Base-by-base conservation (phyloP, 2,113 vertebrate genomes). In the Lepisosteus osseus region DNA sequence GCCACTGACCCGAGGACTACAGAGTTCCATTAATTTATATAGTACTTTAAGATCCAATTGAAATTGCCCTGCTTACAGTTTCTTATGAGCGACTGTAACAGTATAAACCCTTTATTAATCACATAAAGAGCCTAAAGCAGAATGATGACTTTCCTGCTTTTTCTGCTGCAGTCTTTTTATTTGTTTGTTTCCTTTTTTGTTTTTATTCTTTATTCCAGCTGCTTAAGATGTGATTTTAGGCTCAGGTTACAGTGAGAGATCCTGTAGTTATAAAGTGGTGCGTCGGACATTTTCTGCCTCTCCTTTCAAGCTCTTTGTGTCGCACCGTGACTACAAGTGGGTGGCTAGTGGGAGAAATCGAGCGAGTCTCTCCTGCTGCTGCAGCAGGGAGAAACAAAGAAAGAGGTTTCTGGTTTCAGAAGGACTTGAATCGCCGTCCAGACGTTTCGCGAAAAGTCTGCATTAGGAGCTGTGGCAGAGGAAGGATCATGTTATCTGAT, bases 281-380 rank as follows among this genome's bases (percentile, higher is more conserved):
- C 12, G 5, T 8, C 44, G 17, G 56, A 42, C 1, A 44, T 70
- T 70, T 70, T 11, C 40, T 15, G 56, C 13, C 42, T 12, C 43
- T 7, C 43, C 57, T 5, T 9, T 61, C 15, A 57, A 57, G 57
- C 61, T 45, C 11, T 17, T 62, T 62, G 59, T 62, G 69, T 17
- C 12, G 14, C 55, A n/a, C 54, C 17, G 57, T 47, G 42, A 70
- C 13, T 57, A 70, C n/a, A 62, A 62, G 57, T 70, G 69, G 69
- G 6, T 61, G 15, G 17, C 47, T 29, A 13, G 14, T 62, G 7
- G 54, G n/a, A 70, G 57, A 17, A 47, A 61, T 70, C 7, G 15
- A 45, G 1, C 45, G 69, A 11, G 69, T 11, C 42, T 17, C 12
- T 29, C 8, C 6, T 8, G 29, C 15, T 8, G 29, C 15, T 3